Conservation (phyloP, 2,888 invertebrate species). For the Synergus gifuensis region DNA sequence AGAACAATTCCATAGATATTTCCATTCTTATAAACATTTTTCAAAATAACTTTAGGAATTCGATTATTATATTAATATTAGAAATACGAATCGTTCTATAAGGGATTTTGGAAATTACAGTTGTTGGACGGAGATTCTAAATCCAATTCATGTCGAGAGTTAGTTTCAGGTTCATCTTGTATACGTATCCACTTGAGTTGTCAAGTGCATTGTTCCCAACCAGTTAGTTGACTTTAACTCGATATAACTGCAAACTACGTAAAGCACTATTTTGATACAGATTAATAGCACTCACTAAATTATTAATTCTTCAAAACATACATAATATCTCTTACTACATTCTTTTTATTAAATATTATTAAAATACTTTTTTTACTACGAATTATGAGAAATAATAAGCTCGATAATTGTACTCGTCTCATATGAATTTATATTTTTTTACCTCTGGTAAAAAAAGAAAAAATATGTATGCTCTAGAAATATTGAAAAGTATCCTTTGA, state of each 20-base stretch:
- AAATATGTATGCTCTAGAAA: background rate
- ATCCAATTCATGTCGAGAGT: background rate
- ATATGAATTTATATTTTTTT: no score
- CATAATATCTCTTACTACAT: background rate
- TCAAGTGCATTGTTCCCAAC: slow-evolving; percentile 2
- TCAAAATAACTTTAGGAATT: background rate
- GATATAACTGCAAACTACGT: background rate
- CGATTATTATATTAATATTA: no score
- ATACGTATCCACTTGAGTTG: background rate
- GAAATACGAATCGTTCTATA: background rate
- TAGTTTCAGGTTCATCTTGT: background rate
- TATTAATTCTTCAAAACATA: background rate
- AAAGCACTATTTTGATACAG: background rate
- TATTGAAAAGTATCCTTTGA: background rate
- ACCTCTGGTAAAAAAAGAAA: background rate
- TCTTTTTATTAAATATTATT: no score
- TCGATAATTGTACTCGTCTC: no score
- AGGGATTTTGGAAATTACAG: background rate
- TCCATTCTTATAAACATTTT: background rate
- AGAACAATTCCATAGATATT: background rate
- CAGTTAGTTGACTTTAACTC: background rate
- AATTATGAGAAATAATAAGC: no score
- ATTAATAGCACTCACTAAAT: background rate
- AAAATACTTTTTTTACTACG: no score
- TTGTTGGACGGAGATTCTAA: background rate